These are phyloP conservation scores for Aptenodytes patagonicus DNA, from an alignment of 2,113 vertebrate species.

Conservation along the genomic window DNA sequence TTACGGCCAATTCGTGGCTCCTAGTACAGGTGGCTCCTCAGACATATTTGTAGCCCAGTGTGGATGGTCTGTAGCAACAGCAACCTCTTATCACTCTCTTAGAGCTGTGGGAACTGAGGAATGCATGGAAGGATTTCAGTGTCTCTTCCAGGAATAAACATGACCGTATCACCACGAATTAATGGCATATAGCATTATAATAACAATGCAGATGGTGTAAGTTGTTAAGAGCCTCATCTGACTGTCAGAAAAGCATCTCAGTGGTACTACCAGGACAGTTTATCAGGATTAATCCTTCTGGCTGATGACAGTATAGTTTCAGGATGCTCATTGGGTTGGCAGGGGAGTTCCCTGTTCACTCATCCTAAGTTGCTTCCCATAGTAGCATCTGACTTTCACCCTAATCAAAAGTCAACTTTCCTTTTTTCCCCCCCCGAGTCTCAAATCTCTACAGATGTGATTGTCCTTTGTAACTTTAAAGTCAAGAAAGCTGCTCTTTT, in stretches of 20 bases:
- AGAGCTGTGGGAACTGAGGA: background rate
- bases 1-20: background rate
- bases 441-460: background rate
- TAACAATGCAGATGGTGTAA: background rate
- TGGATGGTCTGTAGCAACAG: background rate
- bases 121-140: background rate
- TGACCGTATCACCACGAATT: background rate
- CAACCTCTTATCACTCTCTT: background rate
- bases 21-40: background rate
- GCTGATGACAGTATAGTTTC: background rate
- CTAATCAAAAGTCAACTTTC: background rate
- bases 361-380: background rate
- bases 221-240: background rate
- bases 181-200: background rate
- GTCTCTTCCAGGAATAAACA: background rate
- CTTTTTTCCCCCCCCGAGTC: accelerated
- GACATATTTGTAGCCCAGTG: background rate
- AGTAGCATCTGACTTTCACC: background rate
- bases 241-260: background rate
- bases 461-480: background rate
- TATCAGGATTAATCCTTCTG: background rate
- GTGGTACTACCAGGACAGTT: background rate
- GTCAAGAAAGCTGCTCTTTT: background rate
- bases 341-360: background rate
- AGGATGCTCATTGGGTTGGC: background rate